Evolutionary conservation across 2,888 invertebrate species (phyloP), one percentile per base, ranked within the genome.

Genomic region (Sinopyrophorus schimmeli): DNA sequence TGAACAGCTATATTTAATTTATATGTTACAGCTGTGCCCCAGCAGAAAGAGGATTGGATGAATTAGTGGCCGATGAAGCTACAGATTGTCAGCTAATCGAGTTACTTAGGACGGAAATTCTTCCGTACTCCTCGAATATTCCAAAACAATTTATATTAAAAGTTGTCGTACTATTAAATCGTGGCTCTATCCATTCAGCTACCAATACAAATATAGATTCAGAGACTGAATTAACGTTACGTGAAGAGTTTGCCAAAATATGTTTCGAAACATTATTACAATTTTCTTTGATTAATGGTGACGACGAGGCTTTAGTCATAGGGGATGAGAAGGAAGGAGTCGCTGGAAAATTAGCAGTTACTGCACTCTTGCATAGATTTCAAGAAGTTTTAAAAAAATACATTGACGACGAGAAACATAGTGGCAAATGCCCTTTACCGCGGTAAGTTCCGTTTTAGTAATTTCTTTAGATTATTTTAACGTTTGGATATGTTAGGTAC

Each of bases 261-360:
- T 97, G 97, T 69, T 97, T 97, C 68, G 96, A 97, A 74, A 96
- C 96, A 0, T 76, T 97, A 14, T 77, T 97, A 30, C 94, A 96
- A 73, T 96, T 95, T 76, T 96, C 96, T 0, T 80, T 89, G 67
- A 76, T 90, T 3, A 89, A 90, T 60, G 89, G 89, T 52, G 76
- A 83, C 23, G 80, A 80, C 63, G 68, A 70, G 41, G 65, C 66
- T 11, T 42, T 74, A 17, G 65, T 69, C n/a, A 58, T 69, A 17
- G 63, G 63, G 43, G 77, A 79, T 16, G 81, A 53, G 24, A 48
- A 80, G 61, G 78, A 81, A 31, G 81, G 81, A 5, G 78, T 87
- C 65, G 77, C 88, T 62, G 80, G 86, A 55, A 83, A 87, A 30
- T 70, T 92, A 47, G 96, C 96, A 3, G 93, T 96, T 32, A 89